Evolutionary conservation across 2,888 invertebrate genomes (phyloP), one percentile per base, ranked within the genome.

Genomic region (Hipparchia semele): DNA sequence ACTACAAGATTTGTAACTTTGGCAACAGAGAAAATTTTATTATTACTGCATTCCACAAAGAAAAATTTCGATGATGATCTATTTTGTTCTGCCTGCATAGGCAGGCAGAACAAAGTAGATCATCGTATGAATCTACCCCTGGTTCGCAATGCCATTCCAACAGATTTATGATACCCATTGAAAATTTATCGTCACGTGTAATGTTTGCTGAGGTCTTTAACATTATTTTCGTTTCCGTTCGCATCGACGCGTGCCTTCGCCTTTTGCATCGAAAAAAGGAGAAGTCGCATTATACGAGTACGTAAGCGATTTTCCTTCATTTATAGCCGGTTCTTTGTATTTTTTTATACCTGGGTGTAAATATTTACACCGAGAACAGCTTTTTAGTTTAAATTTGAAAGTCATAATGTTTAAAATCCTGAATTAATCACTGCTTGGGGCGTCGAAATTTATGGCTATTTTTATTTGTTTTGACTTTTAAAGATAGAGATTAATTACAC

Each of bases 381-480:
- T 51, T 59, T 68, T 68, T 68, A 49, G 51, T 68, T 68, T 68
- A 60, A 68, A 59, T 60, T 68, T 68, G 59, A 51, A n/a, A 59
- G 51, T 59, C 59, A 59, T 59, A 59, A 64, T 46, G 58, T 49
- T 13, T 39, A 39, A 68, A 68, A 49, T 51, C 49, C 68, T 12
- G 23, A 60, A 68, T 59, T 68, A 68, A 68, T 60, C 46, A 59
- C 46, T 51, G 65, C 33, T 53, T 58, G 6, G 56, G 58, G 46
- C 13, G 9, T 46, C 13, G 67, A 56, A 67, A 66, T 67, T 67
- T 46, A 56, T 67, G 46, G 10, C 10, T 13, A 67, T 46, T 67
- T 58, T 58, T 67, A 58, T 58, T 67, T 67, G 56, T 2, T 46
- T 46, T 56, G 67, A 46, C 45, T 56, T 23, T 49, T 2, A 23